phyloP scores from a whole-genome alignment of 2,797 vertebrate species.

The Epinephelus coioides region DNA sequence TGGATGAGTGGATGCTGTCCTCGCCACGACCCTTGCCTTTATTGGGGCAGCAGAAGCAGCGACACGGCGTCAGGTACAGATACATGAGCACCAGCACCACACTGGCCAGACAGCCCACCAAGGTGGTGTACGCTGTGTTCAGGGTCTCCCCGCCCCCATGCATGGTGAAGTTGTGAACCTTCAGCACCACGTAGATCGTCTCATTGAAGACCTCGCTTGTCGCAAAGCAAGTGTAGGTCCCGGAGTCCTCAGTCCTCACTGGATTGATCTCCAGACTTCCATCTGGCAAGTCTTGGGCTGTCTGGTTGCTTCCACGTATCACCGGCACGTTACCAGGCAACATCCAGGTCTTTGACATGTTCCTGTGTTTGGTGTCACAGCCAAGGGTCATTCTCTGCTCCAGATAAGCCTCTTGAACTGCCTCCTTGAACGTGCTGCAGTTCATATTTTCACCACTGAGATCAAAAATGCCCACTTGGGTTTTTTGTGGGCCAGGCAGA shows the following conservation, averaged over 20 bases:
- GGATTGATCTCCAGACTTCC: slow-evolving; percentile 89
- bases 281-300: slow-evolving; percentile 82
- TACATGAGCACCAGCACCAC: slow-evolving; percentile 98
- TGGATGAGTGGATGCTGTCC: slow-evolving; percentile 96
- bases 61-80: slow-evolving; percentile 96
- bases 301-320: slow-evolving; percentile 84
- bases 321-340: slow-evolving; percentile 88
- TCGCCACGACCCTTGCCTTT: slow-evolving; percentile 88
- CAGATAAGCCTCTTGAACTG: slow-evolving; percentile 89
- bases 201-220: slow-evolving; percentile 91
- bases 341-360: slow-evolving; percentile 90
- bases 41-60: slow-evolving; percentile 92
- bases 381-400: slow-evolving; percentile 87
- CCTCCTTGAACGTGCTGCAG: slow-evolving; percentile 93
- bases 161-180: slow-evolving; percentile 94
- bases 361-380: slow-evolving; percentile 92
- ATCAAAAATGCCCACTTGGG: slow-evolving; percentile 81
- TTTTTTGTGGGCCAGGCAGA: slow-evolving; percentile 77
- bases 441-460: slow-evolving; percentile 88
- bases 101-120: slow-evolving; percentile 96
- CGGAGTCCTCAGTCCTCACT: slow-evolving; percentile 88
- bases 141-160: slow-evolving; percentile 88
- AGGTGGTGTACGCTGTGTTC: slow-evolving; percentile 97
- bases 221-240: slow-evolving; percentile 94
- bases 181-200: slow-evolving; percentile 93